Base-by-base conservation (phyloP, 2,888 invertebrate genomes). In the Vanessa cardui region DNA sequence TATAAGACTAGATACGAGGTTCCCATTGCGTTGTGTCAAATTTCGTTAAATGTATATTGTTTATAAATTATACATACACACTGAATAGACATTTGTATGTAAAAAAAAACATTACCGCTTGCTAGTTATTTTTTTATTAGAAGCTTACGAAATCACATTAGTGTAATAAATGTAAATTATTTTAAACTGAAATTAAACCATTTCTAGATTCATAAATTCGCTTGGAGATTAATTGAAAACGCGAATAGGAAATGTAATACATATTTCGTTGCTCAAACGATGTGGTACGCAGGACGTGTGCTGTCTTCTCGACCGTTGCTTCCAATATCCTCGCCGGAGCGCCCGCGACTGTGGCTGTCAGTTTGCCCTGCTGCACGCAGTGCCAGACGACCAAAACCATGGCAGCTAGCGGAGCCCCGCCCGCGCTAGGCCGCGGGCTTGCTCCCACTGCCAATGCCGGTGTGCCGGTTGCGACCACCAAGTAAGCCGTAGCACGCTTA, bases 341-440 rank as follows among this genome's bases (percentile, higher is more conserved):
- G 94, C 95, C 77, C 95, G 97, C 86, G 97, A 97, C 90, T 97
- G 97, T 89, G 97, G 97, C 92, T 97, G 97, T 94, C 97, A 97
- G 92, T 97, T 97, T 93, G 97, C 97, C 83, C 94, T 97, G 85
- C 95, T 97, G 85, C 97, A 97, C 93, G 96, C 97, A 85, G 97
- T 95, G 80, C 96, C 95, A 85, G 95, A 95, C 89, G 94, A 93
- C 68, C 84, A 84, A 78, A 82, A 78, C 77, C 87, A 87, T 83
- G 93, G 83, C 94, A 94, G 94, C 94, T 94, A 92, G 92, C 92
- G 90, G 88, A 88, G 85, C 78, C 88, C 87, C 60, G 92, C 91
- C 90, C 92, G 92, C 88, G 90, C 79, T 73, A 80, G 74, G 72
- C 74, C 90, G 92, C 91, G 90, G 92, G 91, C 91, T 77, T 90